A percentile compares a stretch with the other conserved stretches of the same genome.
These are phyloP conservation scores for Astropecten irregularis DNA, from an alignment of 53 echinoderm and acorn worm genomes.

Conservation along the genomic window DNA sequence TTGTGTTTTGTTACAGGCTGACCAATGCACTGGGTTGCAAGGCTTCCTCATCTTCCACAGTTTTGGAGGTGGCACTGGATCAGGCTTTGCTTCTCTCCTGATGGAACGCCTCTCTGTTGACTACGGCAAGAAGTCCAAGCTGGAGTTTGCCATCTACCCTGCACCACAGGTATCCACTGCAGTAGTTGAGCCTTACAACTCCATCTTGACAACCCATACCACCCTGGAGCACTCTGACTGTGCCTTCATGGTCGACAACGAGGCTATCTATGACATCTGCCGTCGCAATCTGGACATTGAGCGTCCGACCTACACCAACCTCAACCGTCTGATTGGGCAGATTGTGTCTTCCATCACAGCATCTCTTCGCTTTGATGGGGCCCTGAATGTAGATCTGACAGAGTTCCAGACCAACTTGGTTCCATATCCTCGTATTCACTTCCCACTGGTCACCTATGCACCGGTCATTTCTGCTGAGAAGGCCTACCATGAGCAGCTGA, in stretches of 20 bases:
- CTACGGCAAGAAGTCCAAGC: constrained; percentile 97
- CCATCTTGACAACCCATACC: constrained; percentile 77
- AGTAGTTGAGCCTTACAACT: constrained; percentile 81
- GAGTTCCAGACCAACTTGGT: constrained; percentile 99
- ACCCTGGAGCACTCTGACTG: constrained; percentile 85
- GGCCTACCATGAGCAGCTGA: constrained; percentile 81
- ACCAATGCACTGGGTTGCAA: constrained; percentile 72
- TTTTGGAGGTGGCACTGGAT: constrained; percentile 91
- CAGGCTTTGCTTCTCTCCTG: constrained; percentile 88
- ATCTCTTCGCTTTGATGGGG: constrained; percentile 95
- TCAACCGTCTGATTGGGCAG: constrained; percentile 82
- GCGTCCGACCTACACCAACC: constrained; percentile 79
- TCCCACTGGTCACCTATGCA: constrained; percentile 91
- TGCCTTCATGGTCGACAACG: constrained; percentile 84
- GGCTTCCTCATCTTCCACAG: constrained; percentile 83
- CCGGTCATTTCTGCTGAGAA: constrained; percentile 84
- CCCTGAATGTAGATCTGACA: constrained; percentile 93
- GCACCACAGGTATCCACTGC: constrained; percentile 73
- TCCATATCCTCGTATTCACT: constrained; percentile 93
- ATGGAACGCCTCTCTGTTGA: constrained; percentile 97
- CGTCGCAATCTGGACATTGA: constrained; percentile 84
- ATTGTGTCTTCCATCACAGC: constrained; percentile 87
- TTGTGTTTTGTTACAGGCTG: constrained; percentile 41
- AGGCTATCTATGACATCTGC: constrained; percentile 86
- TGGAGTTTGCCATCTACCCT: constrained; percentile 88